A percentile compares a stretch with the other conserved stretches of the same genome.
phyloP scores from a whole-genome alignment of 2,797 vertebrate species.

The Falco concolor region DNA sequence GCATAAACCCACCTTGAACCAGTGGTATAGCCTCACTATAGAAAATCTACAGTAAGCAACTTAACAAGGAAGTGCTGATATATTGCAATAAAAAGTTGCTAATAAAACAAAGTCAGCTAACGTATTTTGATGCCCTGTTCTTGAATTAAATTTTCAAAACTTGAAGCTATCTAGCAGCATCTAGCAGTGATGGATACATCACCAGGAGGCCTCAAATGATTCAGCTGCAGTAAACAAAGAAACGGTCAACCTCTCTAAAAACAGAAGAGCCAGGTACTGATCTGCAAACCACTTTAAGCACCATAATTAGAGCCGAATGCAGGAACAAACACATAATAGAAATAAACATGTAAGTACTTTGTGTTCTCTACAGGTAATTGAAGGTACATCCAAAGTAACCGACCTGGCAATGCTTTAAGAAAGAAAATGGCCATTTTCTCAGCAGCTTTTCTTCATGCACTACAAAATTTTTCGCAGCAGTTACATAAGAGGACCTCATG shows the following conservation, averaged over 20 bases:
- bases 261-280: neutral
- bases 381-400: neutral
- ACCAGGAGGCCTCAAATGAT: neutral
- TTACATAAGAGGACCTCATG: neutral
- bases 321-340: neutral
- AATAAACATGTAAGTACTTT: neutral
- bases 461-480: neutral
- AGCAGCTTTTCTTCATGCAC: neutral
- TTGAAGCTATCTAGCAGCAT: neutral
- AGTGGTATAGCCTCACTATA: neutral
- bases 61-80: constrained; percentile 28
- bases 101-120: neutral
- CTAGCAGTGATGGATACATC: neutral
- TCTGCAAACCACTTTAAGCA: neutral
- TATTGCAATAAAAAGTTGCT: neutral
- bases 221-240: neutral
- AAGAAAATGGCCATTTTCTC: neutral
- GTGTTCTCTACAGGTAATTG: neutral
- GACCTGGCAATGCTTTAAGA: neutral
- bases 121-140: neutral
- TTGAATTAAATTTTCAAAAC: neutral
- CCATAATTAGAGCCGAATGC: neutral
- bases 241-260: neutral
- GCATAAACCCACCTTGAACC: neutral
- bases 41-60: neutral